Conservation (phyloP, 2,888 invertebrate species). For the Melinaea menophilus region DNA sequence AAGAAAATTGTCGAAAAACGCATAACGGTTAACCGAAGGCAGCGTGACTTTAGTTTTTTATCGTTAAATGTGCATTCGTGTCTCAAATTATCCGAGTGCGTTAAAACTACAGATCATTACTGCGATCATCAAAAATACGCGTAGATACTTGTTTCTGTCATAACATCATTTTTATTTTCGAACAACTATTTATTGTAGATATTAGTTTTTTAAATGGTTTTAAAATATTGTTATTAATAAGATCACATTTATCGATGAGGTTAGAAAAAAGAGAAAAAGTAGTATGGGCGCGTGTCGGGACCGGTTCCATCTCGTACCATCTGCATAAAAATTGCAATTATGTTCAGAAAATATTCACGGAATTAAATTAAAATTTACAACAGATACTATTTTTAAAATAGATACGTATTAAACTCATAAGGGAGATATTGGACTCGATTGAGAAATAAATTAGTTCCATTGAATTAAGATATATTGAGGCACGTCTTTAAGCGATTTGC, state of each 20-base stretch:
- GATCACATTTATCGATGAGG: not conserved
- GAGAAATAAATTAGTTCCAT: too few species aligned
- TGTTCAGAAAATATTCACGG: not conserved
- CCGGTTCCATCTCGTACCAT: slow-evolving; percentile 3
- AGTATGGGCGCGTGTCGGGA: slow-evolving; percentile 27
- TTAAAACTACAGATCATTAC: not conserved
- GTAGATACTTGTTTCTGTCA: too few species aligned
- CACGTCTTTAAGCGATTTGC: too few species aligned
- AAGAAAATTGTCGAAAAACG: slow-evolving; percentile 16
- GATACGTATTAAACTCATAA: not conserved
- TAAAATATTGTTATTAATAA: not conserved
- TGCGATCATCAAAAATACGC: too few species aligned
- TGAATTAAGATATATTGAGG: too few species aligned
- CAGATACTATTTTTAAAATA: not conserved
- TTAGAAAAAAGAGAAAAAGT: slow-evolving; percentile 13
- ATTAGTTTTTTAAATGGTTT: not conserved
- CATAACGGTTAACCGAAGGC: not conserved
- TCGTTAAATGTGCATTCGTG: not conserved
- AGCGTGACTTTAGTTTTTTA: not conserved
- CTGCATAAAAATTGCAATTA: slow-evolving; percentile 14
- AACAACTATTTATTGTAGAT: not conserved
- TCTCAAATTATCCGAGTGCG: not conserved
- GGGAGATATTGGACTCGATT: not conserved
- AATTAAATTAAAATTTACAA: not conserved
- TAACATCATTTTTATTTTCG: not conserved